phyloP scores from a whole-genome alignment of 2,888 invertebrate species.

The Orthosia gothica region DNA sequence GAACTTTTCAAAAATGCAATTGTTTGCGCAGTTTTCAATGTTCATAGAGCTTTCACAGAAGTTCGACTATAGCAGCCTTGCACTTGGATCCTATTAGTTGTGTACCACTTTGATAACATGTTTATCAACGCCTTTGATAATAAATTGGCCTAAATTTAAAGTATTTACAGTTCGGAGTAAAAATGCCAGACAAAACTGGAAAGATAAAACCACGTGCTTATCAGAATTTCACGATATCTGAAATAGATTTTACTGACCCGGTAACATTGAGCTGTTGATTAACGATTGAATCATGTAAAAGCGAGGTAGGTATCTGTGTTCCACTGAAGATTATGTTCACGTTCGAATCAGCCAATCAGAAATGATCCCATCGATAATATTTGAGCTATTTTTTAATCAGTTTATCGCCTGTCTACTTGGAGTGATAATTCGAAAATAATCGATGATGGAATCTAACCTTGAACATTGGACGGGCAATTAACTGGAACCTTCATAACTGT shows the following conservation, averaged over 20 bases:
- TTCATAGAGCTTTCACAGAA: background rate
- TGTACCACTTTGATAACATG: background rate
- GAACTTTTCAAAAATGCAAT: slow-evolving; percentile 14
- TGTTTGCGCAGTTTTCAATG: background rate
- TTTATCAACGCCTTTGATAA: background rate
- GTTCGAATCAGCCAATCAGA: slow-evolving; percentile 24
- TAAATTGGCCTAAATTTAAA: background rate
- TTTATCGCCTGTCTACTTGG: slow-evolving; percentile 12
- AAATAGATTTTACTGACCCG: slow-evolving; percentile 40
- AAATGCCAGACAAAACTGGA: slow-evolving; percentile 9
- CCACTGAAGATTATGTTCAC: slow-evolving; percentile 6
- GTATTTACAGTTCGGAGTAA: background rate
- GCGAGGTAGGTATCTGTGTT: slow-evolving; percentile 25
- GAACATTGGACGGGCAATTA: slow-evolving; percentile 20
- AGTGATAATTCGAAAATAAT: slow-evolving; percentile 49
- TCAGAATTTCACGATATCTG: slow-evolving; percentile 43
- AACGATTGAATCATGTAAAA: slow-evolving; percentile 33
- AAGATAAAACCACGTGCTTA: slow-evolving; percentile 39
- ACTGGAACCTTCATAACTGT: slow-evolving; percentile 3
- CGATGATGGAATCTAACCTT: slow-evolving; percentile 42
- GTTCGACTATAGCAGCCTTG: background rate
- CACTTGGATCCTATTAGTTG: background rate
- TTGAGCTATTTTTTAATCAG: slow-evolving; percentile 40
- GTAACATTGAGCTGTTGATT: slow-evolving; percentile 48
- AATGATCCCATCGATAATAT: slow-evolving; percentile 25